Conservation (phyloP, 2,888 invertebrate species). For the Chamaedrilus cognettii region DNA sequence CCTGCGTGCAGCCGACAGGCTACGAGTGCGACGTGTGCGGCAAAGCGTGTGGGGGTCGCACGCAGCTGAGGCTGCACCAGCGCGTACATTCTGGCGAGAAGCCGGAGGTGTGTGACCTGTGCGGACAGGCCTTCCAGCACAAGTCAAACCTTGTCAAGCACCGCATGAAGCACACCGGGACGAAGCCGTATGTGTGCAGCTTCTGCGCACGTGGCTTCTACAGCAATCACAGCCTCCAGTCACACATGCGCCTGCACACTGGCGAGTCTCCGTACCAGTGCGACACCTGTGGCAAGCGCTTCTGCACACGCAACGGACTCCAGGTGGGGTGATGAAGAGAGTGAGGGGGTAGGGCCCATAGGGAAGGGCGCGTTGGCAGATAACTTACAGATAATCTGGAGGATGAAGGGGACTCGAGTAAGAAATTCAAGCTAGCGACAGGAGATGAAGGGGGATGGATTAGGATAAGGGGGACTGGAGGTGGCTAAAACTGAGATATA, state of each 20-base stretch:
- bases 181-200: conserved; percentile 13
- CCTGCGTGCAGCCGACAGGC: conserved; percentile 10
- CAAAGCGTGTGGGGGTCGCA: conserved; percentile 18
- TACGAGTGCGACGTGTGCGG: conserved; percentile 23
- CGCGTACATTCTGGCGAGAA: conserved; percentile 27
- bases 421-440: too few species aligned
- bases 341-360: too few species aligned
- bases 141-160: conserved; percentile 26
- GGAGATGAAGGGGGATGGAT: too few species aligned
- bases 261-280: conserved; percentile 25
- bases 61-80: conserved; percentile 23
- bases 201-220: conserved; percentile 21
- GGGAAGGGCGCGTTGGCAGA: too few species aligned
- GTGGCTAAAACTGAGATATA: too few species aligned
- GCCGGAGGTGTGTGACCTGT: conserved; percentile 25
- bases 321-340: conserved; percentile 18
- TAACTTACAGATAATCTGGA: too few species aligned
- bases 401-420: too few species aligned
- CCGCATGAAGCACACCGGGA: conserved; percentile 22
- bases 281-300: conserved; percentile 27
- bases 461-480: too few species aligned
- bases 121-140: conserved; percentile 27
- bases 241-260: conserved; percentile 24
- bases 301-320: conserved; percentile 25
- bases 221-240: conserved; percentile 23